Conservation (phyloP, 2,888 invertebrate species). For the Pseudococcus jackbeardsleyi region DNA sequence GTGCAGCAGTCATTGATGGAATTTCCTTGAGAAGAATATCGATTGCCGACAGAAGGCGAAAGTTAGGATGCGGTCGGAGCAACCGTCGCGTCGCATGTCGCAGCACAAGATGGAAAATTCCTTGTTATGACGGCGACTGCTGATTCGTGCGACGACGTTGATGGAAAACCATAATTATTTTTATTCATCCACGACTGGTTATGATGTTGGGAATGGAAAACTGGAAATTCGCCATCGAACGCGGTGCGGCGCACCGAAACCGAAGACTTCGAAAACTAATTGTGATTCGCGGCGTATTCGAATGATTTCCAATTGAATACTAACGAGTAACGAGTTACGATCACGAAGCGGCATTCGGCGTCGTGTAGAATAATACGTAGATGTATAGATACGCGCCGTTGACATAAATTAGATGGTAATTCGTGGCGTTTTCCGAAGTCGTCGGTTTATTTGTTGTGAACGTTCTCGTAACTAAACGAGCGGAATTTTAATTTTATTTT, state of each 20-base stretch:
- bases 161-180: too few relatives aligned
- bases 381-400: background rate
- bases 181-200: too few relatives aligned
- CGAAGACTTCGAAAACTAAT: background rate
- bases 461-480: background rate
- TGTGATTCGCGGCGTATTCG: conserved; percentile 21
- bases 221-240: background rate
- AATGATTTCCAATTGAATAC: conserved; percentile 43
- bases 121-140: too few relatives aligned
- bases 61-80: too few relatives aligned
- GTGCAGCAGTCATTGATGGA: background rate
- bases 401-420: conserved; percentile 45
- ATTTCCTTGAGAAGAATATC: too few relatives aligned
- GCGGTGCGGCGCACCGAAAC: background rate
- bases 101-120: too few relatives aligned
- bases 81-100: too few relatives aligned
- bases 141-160: too few relatives aligned
- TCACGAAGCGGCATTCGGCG: background rate
- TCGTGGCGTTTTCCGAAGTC: background rate
- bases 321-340: background rate
- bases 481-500: conserved; percentile 43
- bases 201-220: too few relatives aligned
- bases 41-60: too few relatives aligned
- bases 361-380: background rate
- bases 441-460: conserved; percentile 8